Base-by-base conservation (phyloP, 2,888 invertebrate genomes). In the Baccha elongata region DNA sequence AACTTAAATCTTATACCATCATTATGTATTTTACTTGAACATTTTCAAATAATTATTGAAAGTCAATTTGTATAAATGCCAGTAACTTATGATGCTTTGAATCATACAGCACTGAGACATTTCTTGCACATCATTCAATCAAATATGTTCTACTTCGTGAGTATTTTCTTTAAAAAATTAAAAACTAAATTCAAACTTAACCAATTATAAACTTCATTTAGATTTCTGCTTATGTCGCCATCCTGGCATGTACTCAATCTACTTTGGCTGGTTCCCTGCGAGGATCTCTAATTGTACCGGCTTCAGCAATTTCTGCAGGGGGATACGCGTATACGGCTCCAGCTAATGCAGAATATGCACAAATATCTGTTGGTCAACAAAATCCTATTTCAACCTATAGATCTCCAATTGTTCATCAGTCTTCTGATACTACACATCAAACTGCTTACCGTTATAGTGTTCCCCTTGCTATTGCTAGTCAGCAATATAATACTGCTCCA, bases 91-190 rank as follows among this genome's bases (percentile, higher is more conserved):
- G 1, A 3, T 32, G 8, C 8, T 7, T 6, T 6, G 29, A 32
- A 8, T 4, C 29, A 32, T 8, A 32, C 29, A 6, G 1, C 3
- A 32, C 29, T 32, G 3, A 7, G 29, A 8, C 29, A 7, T 26
- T 32, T 32, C 29, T 32, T 7, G 1, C 29, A 3, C n/a, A n/a
- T n/a, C n/a, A n/a, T 2, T 8, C 8, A 32, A 7, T 8, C 32
- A 55, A 65, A 73, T n/a, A n/a, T 73, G 73, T 73, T 73, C 55
- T 8, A 8, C 8, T 32, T 32, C 8, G 29, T 32, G 8, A 32
- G 29, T 7, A 32, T 32, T 32, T 32, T 7, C 8, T 7, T 7
- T 6, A 26, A 6, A n/a, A n/a, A n/a, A n/a, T n/a, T n/a, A n/a
- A n/a, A n/a, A n/a, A n/a, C n/a, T n/a, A n/a, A n/a, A n/a, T n/a